Evolutionary conservation across 1,140 invertebrate genomes (phyloP), one percentile per base, ranked within the genome.

Genomic region (Bombus pascuorum): DNA sequence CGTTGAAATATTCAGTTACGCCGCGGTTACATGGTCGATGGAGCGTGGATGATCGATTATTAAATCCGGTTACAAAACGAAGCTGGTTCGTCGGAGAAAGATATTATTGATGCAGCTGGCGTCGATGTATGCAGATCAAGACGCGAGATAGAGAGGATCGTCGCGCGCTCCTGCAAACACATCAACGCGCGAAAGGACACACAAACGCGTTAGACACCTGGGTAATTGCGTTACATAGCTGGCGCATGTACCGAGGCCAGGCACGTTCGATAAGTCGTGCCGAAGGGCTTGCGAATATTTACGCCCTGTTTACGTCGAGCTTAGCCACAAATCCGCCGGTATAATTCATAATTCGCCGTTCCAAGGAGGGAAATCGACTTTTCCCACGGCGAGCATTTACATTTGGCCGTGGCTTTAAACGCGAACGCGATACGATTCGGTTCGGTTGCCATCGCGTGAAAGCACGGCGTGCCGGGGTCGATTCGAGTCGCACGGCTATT

Each of bases 221-320:
- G 57, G 81, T 87, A 88, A 88, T 88, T 79, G 65, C 44, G 87
- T 87, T 88, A 88, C 57, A 85, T 81, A 87, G 44, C 39, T 42
- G 62, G 34, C 47, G 77, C 39, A 72, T 70, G 76, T 42, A 80
- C 34, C 82, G 81, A 53, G 75, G 47, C 71, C 10, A 18, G 47
- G 59, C 37, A 68, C 65, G 87, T 85, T 89, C 87, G 88, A 89
- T 86, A 83, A 89, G 80, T 89, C 83, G 77, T 74, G 73, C 70
- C 80, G 77, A 85, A 85, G 76, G 70, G 68, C 76, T 68, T 39
- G 78, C 37, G 78, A 44, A 88, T 88, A 89, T 89, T 89, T 86
- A 75, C 79, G 77, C 71, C 83, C 78, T 80, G 79, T 89, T 89
- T 89, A 83, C 83, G 70, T 28, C 22, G 59, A 70, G 86, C 66